Conservation (phyloP, 1,140 invertebrate genomes). For the Drosophila orena region DNA sequence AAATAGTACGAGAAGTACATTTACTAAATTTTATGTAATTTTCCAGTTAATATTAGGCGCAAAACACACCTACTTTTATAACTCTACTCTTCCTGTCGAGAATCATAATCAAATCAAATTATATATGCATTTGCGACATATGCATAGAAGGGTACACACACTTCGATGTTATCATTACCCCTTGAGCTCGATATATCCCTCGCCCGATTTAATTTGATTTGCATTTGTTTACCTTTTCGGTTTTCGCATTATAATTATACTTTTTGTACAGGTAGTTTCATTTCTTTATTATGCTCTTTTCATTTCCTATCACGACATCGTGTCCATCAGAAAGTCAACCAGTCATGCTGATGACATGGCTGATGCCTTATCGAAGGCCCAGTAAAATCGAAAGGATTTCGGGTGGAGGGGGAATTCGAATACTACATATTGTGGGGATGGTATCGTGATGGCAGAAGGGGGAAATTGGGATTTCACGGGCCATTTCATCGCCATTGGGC, state of each 20-base stretch:
- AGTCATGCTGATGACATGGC: conserved; percentile 32
- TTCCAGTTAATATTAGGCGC: too few species aligned
- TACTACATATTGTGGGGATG: not conserved
- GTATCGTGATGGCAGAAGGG: conserved; percentile 7
- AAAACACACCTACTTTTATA: not conserved
- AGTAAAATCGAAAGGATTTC: not conserved
- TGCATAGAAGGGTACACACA: not conserved
- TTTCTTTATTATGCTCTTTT: conserved; percentile 24
- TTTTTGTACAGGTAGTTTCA: conserved; percentile 9
- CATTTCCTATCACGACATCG: conserved; percentile 28
- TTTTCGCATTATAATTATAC: conserved; percentile 38
- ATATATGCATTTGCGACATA: not conserved
- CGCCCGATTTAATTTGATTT: conserved; percentile 54
- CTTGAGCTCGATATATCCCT: not conserved
- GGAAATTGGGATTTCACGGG: conserved; percentile 58
- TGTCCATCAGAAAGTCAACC: conserved; percentile 68
- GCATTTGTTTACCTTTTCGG: conserved; percentile 71
- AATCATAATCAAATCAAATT: too few species aligned
- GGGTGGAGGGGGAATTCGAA: not conserved
- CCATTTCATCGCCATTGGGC: conserved; percentile 57
- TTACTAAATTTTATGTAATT: too few species aligned
- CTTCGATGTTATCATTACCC: conserved; percentile 1
- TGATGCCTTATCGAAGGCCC: conserved; percentile 67
- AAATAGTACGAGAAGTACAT: too few species aligned
- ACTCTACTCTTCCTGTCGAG: not conserved